A percentile compares a stretch with the other conserved stretches of the same genome.
phyloP scores from a whole-genome alignment of 2,888 invertebrate genomes.

The Agrotis clavis region DNA sequence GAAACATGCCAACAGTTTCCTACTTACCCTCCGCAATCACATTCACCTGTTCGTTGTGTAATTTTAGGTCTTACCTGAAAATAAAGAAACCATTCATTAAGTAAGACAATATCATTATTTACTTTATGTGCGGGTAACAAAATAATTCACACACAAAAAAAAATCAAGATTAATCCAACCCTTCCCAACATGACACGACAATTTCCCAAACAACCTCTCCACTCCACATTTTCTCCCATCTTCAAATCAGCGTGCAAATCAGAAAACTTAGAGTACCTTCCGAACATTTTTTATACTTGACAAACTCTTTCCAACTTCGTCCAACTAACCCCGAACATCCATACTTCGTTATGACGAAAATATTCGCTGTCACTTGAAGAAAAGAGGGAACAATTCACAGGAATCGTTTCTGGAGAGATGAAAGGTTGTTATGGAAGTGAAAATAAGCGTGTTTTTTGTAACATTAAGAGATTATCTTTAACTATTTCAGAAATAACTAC shows the following conservation, averaged over 20 bases:
- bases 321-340: conserved; percentile 61
- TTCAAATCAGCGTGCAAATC: conserved; percentile 53
- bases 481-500: too few species aligned
- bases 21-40: too few species aligned
- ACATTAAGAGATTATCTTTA: too few species aligned
- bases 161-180: conserved; percentile 22
- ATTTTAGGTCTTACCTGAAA: conserved; percentile 48
- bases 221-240: conserved; percentile 36
- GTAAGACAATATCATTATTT: too few species aligned
- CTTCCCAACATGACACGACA: conserved; percentile 22
- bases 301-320: conserved; percentile 56
- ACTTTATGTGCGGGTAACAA: not conserved
- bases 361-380: conserved; percentile 61
- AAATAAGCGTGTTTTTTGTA: conserved; percentile 1
- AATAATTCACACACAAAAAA: not conserved
- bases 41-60: not conserved
- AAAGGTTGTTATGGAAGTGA: conserved; percentile 13
- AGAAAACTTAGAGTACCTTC: conserved; percentile 62
- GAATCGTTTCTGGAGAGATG: conserved; percentile 52
- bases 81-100: conserved; percentile 22
- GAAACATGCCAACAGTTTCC: not conserved
- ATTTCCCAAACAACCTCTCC: conserved; percentile 24
- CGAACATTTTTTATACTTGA: conserved; percentile 60
- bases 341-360: conserved; percentile 66
- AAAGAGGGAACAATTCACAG: conserved; percentile 38